Conservation (phyloP, 2,888 invertebrate genomes). For the Andrena flavipes region DNA sequence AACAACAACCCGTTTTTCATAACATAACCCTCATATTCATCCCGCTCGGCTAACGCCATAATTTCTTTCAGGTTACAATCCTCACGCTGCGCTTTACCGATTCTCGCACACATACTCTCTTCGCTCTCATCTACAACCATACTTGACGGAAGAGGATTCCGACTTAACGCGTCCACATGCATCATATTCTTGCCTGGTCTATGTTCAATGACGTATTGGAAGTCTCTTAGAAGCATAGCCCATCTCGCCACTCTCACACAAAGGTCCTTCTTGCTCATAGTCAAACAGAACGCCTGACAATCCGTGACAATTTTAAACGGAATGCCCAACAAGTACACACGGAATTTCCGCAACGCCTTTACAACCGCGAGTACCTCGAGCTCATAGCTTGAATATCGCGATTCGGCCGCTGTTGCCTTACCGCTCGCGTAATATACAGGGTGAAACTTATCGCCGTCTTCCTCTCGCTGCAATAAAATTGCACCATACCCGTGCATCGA, state of each 20-base stretch:
- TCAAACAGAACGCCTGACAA: too few relatives aligned
- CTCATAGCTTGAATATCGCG: too few relatives aligned
- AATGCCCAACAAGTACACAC: not conserved
- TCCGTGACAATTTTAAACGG: not conserved
- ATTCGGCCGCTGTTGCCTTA: not conserved
- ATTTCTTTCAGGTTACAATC: not conserved
- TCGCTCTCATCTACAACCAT: not conserved
- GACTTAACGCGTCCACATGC: not conserved
- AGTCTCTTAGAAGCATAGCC: too few relatives aligned
- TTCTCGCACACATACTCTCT: not conserved
- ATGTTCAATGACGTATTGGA: too few relatives aligned
- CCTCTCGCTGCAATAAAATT: not conserved
- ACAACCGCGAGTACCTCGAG: not conserved
- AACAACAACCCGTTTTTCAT: slow-evolving; percentile 14
- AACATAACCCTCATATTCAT: not conserved
- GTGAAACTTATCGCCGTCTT: too few relatives aligned
- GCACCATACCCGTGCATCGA: slow-evolving; percentile 3
- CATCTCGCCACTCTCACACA: too few relatives aligned
- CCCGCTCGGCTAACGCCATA: not conserved
- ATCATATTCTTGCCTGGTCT: not conserved
- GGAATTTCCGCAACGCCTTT: not conserved
- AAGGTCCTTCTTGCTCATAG: too few relatives aligned
- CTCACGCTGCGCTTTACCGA: not conserved
- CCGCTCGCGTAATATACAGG: not conserved
- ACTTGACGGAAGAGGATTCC: not conserved